phyloP scores from a whole-genome alignment of 2,797 vertebrate genomes.

The Phrynocephalus vlangalii region DNA sequence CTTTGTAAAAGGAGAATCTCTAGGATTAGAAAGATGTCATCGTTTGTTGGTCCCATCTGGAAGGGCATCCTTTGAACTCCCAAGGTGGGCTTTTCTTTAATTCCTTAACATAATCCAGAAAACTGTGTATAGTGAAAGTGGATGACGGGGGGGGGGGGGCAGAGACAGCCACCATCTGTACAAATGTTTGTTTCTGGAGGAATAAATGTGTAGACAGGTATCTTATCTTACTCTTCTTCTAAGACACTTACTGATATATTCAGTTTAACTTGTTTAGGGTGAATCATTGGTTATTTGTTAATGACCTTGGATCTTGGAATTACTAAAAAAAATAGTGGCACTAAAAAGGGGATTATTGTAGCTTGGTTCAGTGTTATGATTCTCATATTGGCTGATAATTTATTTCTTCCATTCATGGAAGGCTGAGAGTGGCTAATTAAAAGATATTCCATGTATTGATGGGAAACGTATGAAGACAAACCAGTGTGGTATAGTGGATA shows the following conservation, averaged over 20 bases:
- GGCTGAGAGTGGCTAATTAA: too few relatives aligned
- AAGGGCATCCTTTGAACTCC: constrained; percentile 50
- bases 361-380: neutral
- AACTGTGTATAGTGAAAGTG: neutral
- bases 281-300: neutral
- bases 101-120: constrained; percentile 21
- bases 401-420: too few relatives aligned
- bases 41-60: constrained; percentile 25
- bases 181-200: neutral
- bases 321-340: neutral
- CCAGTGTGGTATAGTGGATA: too few relatives aligned
- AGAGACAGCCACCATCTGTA: neutral
- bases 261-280: neutral
- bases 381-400: too few relatives aligned
- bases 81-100: constrained; percentile 44
- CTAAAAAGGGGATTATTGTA: neutral
- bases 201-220: neutral
- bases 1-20: constrained; percentile 46
- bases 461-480: too few relatives aligned
- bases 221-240: neutral
- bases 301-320: neutral
- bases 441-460: neutral
- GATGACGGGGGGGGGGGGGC: neutral
- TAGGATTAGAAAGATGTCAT: constrained; percentile 42
- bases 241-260: neutral